Evolutionary conservation across 2,888 invertebrate genomes (phyloP), one percentile per base, ranked within the genome.

Genomic region (Tricholauxania praeusta): DNA sequence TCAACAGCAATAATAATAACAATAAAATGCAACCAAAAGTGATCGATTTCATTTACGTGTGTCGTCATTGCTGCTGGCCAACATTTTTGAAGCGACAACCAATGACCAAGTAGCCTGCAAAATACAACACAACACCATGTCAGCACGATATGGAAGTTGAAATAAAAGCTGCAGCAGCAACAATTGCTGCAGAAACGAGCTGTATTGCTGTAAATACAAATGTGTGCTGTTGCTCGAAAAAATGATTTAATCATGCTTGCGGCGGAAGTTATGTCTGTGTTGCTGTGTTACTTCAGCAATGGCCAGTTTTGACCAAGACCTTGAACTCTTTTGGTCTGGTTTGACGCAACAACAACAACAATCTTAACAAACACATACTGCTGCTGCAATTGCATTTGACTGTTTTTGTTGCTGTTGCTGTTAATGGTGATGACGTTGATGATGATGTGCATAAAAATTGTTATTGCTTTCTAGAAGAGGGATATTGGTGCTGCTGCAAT

Each of bases 41-140:
- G 72, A 72, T 72, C 59, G 65, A 64, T 64, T 71, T 71, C 71
- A 64, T 64, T 71, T 39, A 19, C 19, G 62, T 63, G 63, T 67
- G 39, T 17, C 62, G 39, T 60, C n/a, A n/a, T n/a, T 55, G 39
- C 19, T 49, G n/a, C 39, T 52, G 22, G 12, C 28, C 22, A 19
- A 64, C 28, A 28, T 51, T 64, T 15, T 53, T 66, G 51, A 12
- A 64, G 28, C 64, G 5, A 22, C 64, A 57, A 57, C 22, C 28
- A 51, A 4, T 64, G 51, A 63, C 63, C 63, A 63, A 63, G 48
- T 63, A 17, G 63, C 63, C 63, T 17, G 63, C 63, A 49, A 63
- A 63, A 63, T n/a, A n/a, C 53, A 19, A 53, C 53, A 19, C 28
- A 28, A 47, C 19, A 47, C 63, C 19, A 48, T 22, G 47, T 47